phyloP scores from a whole-genome alignment of 2,888 invertebrate genomes.

The Agrochola circellaris region DNA sequence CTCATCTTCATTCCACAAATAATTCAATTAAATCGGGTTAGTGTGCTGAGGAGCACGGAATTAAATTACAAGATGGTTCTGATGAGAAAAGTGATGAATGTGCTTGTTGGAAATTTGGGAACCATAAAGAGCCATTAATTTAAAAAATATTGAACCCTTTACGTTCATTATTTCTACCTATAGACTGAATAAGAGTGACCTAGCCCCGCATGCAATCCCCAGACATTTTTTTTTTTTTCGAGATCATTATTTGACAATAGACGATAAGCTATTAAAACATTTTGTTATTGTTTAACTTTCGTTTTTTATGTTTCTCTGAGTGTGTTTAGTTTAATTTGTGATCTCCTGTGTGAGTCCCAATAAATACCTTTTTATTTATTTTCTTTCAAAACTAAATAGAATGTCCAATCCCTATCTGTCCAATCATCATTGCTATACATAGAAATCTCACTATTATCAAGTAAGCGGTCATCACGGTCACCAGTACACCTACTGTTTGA shows the following conservation, averaged over 20 bases:
- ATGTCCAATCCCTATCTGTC: no score
- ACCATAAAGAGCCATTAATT: not conserved
- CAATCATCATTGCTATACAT: not conserved
- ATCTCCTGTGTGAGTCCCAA: no score
- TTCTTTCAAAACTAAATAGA: no score
- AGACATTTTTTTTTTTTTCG: not conserved
- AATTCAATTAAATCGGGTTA: constrained; percentile 57
- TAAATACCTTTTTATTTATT: no score
- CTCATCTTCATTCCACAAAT: constrained; percentile 59
- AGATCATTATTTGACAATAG: not conserved
- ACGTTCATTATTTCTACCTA: not conserved
- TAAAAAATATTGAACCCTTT: not conserved
- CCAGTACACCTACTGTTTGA: not conserved
- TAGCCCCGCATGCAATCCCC: not conserved
- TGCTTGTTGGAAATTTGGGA: not conserved
- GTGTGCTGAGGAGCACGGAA: constrained; percentile 10
- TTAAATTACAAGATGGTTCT: constrained; percentile 8
- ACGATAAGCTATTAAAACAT: not conserved
- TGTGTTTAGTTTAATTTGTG: no score
- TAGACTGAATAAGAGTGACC: not conserved
- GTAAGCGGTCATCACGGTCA: not conserved
- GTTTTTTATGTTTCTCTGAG: no score
- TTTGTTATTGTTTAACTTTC: no score
- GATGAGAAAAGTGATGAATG: not conserved
- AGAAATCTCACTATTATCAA: not conserved